A percentile compares a stretch with the other conserved stretches of the same genome.
phyloP scores from a whole-genome alignment of 2,888 invertebrate species.

The Agriopis marginaria region DNA sequence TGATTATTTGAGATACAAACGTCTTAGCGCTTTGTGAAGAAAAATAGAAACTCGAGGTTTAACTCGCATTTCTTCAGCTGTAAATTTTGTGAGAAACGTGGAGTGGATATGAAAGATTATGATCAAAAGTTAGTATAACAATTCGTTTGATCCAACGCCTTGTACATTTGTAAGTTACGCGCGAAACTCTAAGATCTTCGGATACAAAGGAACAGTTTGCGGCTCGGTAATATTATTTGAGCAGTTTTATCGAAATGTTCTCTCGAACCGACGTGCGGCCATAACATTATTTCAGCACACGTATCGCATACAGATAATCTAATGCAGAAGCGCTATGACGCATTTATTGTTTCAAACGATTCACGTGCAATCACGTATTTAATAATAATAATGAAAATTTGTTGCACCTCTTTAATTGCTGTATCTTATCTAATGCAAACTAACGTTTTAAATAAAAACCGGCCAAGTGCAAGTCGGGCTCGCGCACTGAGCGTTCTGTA shows the following conservation, averaged over 20 bases:
- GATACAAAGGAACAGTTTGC: constrained; percentile 47
- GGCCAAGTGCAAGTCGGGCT: no score
- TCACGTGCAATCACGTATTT: constrained; percentile 62
- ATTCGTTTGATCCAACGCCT: constrained; percentile 42
- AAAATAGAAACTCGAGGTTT: constrained; percentile 25
- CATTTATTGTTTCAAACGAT: constrained; percentile 78
- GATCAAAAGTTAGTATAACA: constrained; percentile 42
- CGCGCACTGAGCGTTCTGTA: no score
- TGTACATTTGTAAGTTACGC: constrained; percentile 39
- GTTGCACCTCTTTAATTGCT: constrained; percentile 20
- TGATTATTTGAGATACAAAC: constrained; percentile 49
- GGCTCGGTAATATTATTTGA: constrained; percentile 62
- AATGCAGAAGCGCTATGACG: constrained; percentile 78
- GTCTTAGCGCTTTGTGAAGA: constrained; percentile 24
- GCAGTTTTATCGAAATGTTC: constrained; percentile 67
- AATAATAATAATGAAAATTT: constrained; percentile 48
- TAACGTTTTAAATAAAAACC: neutral
- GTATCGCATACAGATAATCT: constrained; percentile 80
- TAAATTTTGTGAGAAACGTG: constrained; percentile 21
- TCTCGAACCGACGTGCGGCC: constrained; percentile 57
- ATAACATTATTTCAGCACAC: constrained; percentile 83
- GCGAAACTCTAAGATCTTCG: constrained; percentile 42
- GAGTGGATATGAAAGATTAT: constrained; percentile 42
- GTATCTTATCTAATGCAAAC: neutral
- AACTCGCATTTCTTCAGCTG: constrained; percentile 19